Evolutionary conservation across 2,888 invertebrate species (phyloP), one percentile per base, ranked within the genome.

Genomic region (Phasia obesa): DNA sequence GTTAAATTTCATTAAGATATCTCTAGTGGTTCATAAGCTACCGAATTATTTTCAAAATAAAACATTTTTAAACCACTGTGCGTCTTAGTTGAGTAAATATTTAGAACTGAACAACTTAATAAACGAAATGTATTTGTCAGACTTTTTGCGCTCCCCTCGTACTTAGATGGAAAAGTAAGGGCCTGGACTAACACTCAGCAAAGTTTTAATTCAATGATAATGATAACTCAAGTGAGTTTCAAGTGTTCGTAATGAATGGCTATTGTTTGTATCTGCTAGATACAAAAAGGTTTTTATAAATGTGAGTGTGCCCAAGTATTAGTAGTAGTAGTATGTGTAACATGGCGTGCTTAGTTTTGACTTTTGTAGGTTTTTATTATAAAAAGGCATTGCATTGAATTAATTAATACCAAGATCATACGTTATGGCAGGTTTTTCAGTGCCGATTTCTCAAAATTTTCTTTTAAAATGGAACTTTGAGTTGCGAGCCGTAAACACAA

Each of bases 321-420:
- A n/a, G n/a, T n/a, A n/a, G n/a, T n/a, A n/a, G 53, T 62, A 53
- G 67, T 67, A 38, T 57, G 55, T 59, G 59, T 38, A 67, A 47
- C 31, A 47, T 79, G 51, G 73, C 73, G 73, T 73, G 79, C 42
- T 53, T 65, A 60, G 59, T 25, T 67, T 79, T 73, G 59, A 73
- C 51, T 67, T 73, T 79, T 79, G 73, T 79, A 59, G 59, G 42
- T 59, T 73, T 79, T 73, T 65, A 67, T 73, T 71, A 65, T 65
- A 67, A 65, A n/a, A 80, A 80, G 60, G 62, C 53, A 55, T 67
- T 80, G 55, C 74, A 74, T 80, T 80, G 73, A 74, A 80, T 74
- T 80, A 80, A 74, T 80, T 74, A 79, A 73, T 73, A 80, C 53
- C 79, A 74, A 80, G 79, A 74, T 80, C 67, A 80, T 80, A 80